These are phyloP conservation scores for Chiropotes sagulatus DNA, from an alignment of 2,797 vertebrate genomes.

Conservation along the genomic window DNA sequence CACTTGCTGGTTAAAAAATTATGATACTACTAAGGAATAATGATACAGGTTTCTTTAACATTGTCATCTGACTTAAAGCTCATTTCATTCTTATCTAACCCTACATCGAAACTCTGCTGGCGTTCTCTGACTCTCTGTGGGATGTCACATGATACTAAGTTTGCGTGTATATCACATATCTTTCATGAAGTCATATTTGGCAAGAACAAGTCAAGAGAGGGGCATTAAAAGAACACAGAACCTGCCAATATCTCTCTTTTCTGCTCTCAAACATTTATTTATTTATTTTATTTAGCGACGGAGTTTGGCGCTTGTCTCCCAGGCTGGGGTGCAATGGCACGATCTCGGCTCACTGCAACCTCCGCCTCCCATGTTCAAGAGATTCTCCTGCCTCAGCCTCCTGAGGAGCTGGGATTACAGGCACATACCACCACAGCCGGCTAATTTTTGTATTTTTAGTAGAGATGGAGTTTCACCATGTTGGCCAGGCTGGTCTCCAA, in stretches of 20 bases:
- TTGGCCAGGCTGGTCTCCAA: too few species aligned
- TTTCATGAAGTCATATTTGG: not conserved
- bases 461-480: not conserved
- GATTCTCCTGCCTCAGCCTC: too few species aligned
- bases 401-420: too few species aligned
- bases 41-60: not conserved
- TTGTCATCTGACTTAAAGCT: not conserved
- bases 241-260: not conserved
- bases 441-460: not conserved
- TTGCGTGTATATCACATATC: rapidly evolving
- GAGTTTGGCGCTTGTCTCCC: too few species aligned
- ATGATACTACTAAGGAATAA: not conserved
- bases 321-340: too few species aligned
- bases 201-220: not conserved
- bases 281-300: too few species aligned
- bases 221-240: not conserved
- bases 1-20: not conserved
- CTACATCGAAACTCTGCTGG: not conserved
- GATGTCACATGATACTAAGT: not conserved
- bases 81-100: not conserved
- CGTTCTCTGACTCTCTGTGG: not conserved
- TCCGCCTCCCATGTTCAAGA: too few species aligned
- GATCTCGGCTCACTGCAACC: too few species aligned
- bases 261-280: not conserved
- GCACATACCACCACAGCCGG: too few species aligned